Percentiles rank a stretch among this genome's conserved stretches.
Conservation (phyloP, 1,140 invertebrate species). For the Galleria mellonella region DNA sequence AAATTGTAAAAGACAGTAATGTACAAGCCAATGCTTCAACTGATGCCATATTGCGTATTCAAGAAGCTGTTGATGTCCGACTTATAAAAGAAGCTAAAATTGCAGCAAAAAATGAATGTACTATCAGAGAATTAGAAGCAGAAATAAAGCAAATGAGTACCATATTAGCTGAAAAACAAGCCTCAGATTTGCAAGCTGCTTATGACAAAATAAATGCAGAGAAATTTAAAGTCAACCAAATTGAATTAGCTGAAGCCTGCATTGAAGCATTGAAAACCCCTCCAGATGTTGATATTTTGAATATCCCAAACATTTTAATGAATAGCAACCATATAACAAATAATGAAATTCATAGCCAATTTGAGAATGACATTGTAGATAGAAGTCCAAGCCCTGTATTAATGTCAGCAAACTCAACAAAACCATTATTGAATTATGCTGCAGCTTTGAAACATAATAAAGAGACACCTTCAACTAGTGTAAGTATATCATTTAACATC, state of each 20-base stretch:
- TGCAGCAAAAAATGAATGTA: constrained; percentile 57
- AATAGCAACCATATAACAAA: constrained; percentile 29
- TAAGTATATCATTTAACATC: constrained; percentile 30
- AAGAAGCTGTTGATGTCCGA: constrained; percentile 54
- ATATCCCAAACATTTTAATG: constrained; percentile 36
- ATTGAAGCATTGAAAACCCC: constrained; percentile 47
- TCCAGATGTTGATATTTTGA: constrained; percentile 39
- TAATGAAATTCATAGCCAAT: constrained; percentile 24
- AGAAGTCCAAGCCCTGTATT: constrained; percentile 34
- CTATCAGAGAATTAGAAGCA: constrained; percentile 53
- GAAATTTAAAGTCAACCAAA: constrained; percentile 39
- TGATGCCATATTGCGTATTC: constrained; percentile 59
- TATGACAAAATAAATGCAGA: constrained; percentile 45
- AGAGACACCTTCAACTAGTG: constrained; percentile 41
- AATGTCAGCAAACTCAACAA: constrained; percentile 30
- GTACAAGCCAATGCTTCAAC: constrained; percentile 48
- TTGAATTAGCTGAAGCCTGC: constrained; percentile 59
- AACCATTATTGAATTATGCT: constrained; percentile 47
- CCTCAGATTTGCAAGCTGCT: constrained; percentile 34
- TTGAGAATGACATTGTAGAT: constrained; percentile 28
- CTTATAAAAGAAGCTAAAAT: constrained; percentile 55
- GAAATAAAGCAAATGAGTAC: constrained; percentile 65
- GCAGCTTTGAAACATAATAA: constrained; percentile 38
- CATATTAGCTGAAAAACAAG: constrained; percentile 57
- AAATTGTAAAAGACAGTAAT: constrained; percentile 58